These are phyloP conservation scores for Notolabrus celidotus DNA, from an alignment of 2,797 vertebrate species.

Conservation along the genomic window DNA sequence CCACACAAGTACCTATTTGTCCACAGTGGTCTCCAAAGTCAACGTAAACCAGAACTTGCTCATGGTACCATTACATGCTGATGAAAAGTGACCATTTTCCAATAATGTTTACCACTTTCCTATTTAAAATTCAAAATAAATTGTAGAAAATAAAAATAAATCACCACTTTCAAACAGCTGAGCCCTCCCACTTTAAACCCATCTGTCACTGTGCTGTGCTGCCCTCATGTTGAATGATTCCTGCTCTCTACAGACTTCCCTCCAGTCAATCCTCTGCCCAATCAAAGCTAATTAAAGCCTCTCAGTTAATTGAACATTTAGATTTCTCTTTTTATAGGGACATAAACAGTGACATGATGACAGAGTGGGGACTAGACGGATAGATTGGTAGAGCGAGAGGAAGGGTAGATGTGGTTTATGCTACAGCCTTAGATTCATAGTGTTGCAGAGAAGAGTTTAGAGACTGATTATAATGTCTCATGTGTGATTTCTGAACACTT, in stretches of 20 bases:
- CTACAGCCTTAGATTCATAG: neutral
- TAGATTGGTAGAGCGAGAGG: neutral
- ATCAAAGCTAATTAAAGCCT: conserved; percentile 65
- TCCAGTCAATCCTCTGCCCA: conserved; percentile 24
- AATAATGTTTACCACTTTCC: too few species aligned
- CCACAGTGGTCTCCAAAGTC: too few species aligned
- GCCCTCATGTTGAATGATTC: conserved; percentile 37
- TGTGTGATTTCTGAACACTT: neutral
- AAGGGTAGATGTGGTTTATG: neutral
- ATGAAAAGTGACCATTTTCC: too few species aligned
- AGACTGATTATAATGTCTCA: neutral
- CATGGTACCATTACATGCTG: too few species aligned
- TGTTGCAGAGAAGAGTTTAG: neutral
- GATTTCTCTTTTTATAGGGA: conserved; percentile 49
- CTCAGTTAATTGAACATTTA: conserved; percentile 69
- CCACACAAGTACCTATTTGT: too few species aligned
- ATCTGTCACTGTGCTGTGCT: conserved; percentile 20
- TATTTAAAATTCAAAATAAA: too few species aligned
- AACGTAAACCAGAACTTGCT: too few species aligned
- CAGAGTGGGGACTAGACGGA: conserved; percentile 28
- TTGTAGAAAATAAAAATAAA: too few species aligned
- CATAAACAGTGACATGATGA: conserved; percentile 30
- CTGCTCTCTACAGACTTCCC: conserved; percentile 24
- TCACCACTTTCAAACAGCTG: too few species aligned
- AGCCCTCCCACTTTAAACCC: too few species aligned